A percentile compares a stretch with the other conserved stretches of the same genome.
These are phyloP conservation scores for Nibea albiflora DNA, from an alignment of 2,113 vertebrate genomes.

Conservation along the genomic window DNA sequence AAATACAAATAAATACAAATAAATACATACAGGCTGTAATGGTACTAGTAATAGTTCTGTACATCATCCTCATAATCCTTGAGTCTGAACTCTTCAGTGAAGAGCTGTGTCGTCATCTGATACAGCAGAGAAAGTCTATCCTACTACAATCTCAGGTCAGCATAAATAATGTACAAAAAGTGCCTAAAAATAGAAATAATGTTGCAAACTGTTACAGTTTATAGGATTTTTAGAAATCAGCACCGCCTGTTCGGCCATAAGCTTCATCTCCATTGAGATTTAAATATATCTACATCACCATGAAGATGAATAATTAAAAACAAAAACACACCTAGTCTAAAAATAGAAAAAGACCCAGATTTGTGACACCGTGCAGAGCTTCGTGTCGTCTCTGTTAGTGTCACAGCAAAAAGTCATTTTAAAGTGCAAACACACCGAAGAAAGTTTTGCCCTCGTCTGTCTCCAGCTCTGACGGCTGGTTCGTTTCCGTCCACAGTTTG, in stretches of 20 bases:
- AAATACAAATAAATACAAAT: conserved; percentile 80
- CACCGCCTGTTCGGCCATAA: background rate
- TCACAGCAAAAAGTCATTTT: conserved; percentile 25
- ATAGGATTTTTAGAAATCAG: conserved; percentile 19
- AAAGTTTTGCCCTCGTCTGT: conserved; percentile 74
- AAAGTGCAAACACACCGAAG: conserved; percentile 84
- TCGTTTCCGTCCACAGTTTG: conserved; percentile 73
- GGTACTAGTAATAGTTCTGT: background rate
- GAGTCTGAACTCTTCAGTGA: conserved; percentile 34
- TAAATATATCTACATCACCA: conserved; percentile 55
- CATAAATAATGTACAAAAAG: conserved; percentile 67
- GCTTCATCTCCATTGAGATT: conserved; percentile 76
- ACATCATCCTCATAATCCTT: conserved; percentile 3
- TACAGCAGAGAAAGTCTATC: conserved; percentile 40
- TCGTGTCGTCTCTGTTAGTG: background rate
- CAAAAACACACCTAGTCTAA: conserved; percentile 21
- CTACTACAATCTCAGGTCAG: conserved; percentile 60
- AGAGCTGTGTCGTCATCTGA: conserved; percentile 27
- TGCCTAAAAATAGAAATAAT: conserved; percentile 53
- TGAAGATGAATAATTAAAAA: conserved; percentile 68
- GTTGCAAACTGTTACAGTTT: conserved; percentile 80
- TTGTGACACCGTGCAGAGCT: background rate
- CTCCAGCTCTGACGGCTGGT: conserved; percentile 65
- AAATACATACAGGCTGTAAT: conserved; percentile 54
- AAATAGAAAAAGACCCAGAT: background rate